These are phyloP conservation scores for Acleris sparsana DNA, from an alignment of 2,888 invertebrate species.

Conservation along the genomic window DNA sequence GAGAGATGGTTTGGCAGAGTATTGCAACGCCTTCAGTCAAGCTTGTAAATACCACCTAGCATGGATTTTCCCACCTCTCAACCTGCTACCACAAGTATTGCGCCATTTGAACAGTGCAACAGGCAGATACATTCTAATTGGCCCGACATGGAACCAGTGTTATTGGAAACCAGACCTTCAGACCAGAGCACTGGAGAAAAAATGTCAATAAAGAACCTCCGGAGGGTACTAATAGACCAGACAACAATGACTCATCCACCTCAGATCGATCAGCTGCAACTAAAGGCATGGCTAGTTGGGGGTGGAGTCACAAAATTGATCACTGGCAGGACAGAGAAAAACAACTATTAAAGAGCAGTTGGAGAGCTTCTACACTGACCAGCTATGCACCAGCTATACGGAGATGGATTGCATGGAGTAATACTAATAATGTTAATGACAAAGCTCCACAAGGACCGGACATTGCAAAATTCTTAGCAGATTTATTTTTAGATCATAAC, in stretches of 20 bases:
- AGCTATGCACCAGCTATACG: slow-evolving; percentile 20
- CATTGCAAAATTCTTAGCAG: slow-evolving; percentile 25
- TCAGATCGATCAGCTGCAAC: slow-evolving; percentile 23
- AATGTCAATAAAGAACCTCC: slow-evolving; percentile 27
- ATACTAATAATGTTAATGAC: background rate
- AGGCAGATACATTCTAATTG: slow-evolving; percentile 31
- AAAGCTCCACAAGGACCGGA: slow-evolving; percentile 20
- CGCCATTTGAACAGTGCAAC: slow-evolving; percentile 21
- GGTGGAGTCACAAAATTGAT: slow-evolving; percentile 35
- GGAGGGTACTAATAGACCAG: slow-evolving; percentile 31
- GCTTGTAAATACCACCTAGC: slow-evolving; percentile 16
- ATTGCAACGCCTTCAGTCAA: slow-evolving; percentile 33
- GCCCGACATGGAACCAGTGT: slow-evolving; percentile 40
- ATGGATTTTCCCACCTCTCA: slow-evolving; percentile 31
- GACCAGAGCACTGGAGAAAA: slow-evolving; percentile 28
- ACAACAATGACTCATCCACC: slow-evolving; percentile 32
- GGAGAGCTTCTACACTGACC: slow-evolving; percentile 32
- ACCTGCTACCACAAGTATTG: slow-evolving; percentile 22
- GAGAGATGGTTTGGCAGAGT: slow-evolving; percentile 25
- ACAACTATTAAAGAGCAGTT: slow-evolving; percentile 29
- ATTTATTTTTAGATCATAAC: slow-evolving; percentile 21
- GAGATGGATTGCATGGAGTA: slow-evolving; percentile 34
- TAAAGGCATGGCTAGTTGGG: slow-evolving; percentile 39
- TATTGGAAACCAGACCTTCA: slow-evolving; percentile 43
- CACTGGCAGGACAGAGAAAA: slow-evolving; percentile 31